Base-by-base conservation (phyloP, 2,888 invertebrate genomes). In the Galerucella pusilla region DNA sequence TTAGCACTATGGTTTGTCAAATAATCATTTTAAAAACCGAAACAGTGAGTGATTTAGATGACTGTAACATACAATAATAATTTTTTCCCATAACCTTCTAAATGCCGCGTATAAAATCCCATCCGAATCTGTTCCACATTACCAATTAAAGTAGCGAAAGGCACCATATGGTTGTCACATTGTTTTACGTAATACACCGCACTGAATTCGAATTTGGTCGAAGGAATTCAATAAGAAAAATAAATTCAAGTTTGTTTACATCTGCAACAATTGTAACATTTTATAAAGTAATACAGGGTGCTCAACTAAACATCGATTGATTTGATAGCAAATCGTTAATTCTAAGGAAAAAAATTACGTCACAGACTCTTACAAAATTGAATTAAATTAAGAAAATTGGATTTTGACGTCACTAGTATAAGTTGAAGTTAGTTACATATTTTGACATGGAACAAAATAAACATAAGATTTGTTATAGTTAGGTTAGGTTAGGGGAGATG, bases 71-170 rank as follows among this genome's bases (percentile, higher is more conserved):
- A 65, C 16, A 46, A 65, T 46, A 65, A 65, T 16, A 65, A 65
- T 65, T 72, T 73, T 72, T 73, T 73, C 68, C 67, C 67, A 73
- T 63, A 73, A 46, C 68, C 73, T 73, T 73, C 68, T 68, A 42
- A 42, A 42, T 9, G 35, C 7, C n/a, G 46, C 59, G 11, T 25
- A 60, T 61, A 68, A 57, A 73, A 73, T 73, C 71, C 57, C 59
- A 65, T 46, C 71, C 71, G 71, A 71, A 71, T 65, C 64, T 71
- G 71, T 71, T 54, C 71, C 71, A 71, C 71, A 71, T 71, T 57
- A 65, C 71, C 71, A 71, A 65, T 71, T 71, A 71, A 45, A 71
- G 71, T 20, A 71, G 59, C 46, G 52, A 16, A 54, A 54, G 45
- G 60, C 63, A 25, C 71, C 71, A 71, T 71, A 71, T 71, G 71